Conservation (phyloP, 2,888 invertebrate species). For the Linnaemya tessellans region DNA sequence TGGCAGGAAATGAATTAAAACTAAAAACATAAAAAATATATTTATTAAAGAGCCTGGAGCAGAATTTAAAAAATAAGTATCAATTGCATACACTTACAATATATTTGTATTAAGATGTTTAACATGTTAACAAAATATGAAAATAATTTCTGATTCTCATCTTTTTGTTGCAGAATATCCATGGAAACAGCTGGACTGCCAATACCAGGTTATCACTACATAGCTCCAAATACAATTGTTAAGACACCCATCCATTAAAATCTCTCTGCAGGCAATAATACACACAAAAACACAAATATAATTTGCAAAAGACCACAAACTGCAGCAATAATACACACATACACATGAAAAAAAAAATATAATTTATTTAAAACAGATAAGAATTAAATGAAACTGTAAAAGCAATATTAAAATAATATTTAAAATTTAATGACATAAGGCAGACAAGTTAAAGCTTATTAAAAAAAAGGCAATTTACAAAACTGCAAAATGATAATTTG, state of each 20-base stretch:
- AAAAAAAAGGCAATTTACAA: conserved; percentile 35
- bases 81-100: neutral
- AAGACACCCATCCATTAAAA: conserved; percentile 94
- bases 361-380: conserved; percentile 69
- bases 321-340: conserved; percentile 43
- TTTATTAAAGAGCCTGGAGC: too few species aligned
- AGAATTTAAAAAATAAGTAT: too few species aligned
- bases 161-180: conserved; percentile 90
- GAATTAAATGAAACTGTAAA: conserved; percentile 68
- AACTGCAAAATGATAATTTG: conserved; percentile 52
- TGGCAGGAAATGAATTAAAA: too few species aligned
- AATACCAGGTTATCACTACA: conserved; percentile 95
- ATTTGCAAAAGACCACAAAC: conserved; percentile 44
- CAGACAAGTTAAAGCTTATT: conserved; percentile 59
- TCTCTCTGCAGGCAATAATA: conserved; percentile 28
- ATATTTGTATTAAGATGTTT: too few species aligned
- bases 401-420: conserved; percentile 70
- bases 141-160: neutral
- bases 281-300: conserved; percentile 30
- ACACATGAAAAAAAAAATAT: conserved; percentile 40
- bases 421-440: conserved; percentile 59
- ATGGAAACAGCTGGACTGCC: conserved; percentile 97
- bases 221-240: conserved; percentile 95
- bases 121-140: too few species aligned
- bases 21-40: too few species aligned